These are phyloP conservation scores for Mareca penelope DNA, from an alignment of 2,797 vertebrate genomes.

Conservation along the genomic window DNA sequence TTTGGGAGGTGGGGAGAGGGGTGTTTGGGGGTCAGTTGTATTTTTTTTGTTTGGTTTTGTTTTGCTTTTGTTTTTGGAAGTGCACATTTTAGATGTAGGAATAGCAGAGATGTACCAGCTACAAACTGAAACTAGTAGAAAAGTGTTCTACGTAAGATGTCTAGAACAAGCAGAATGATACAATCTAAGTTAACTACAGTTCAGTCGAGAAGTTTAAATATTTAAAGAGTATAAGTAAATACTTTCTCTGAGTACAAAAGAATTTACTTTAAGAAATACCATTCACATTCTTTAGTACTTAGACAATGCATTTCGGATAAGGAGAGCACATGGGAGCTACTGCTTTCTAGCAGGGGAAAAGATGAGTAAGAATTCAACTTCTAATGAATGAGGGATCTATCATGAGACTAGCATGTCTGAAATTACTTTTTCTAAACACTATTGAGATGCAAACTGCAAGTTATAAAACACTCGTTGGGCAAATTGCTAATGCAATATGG, in stretches of 20 bases:
- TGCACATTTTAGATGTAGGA: not conserved
- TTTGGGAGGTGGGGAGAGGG: not conserved
- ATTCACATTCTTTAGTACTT: not conserved
- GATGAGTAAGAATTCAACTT: not conserved
- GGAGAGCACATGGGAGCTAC: not conserved
- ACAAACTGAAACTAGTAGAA: not conserved
- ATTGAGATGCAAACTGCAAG: not conserved
- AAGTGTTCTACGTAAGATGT: rapidly evolving
- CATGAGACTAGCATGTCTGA: not conserved
- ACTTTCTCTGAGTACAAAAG: not conserved
- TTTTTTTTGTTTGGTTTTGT: not conserved
- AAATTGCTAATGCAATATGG: not conserved
- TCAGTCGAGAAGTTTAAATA: not conserved
- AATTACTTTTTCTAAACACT: not conserved
- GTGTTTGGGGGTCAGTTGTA: not conserved
- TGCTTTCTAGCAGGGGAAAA: not conserved
- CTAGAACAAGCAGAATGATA: not conserved
- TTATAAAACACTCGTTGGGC: not conserved
- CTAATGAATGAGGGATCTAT: not conserved
- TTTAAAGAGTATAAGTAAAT: not conserved
- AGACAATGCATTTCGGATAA: not conserved
- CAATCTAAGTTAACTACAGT: not conserved
- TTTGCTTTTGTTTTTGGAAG: not conserved
- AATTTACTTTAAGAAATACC: constrained; percentile 22
- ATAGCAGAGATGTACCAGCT: not conserved